Conservation (phyloP, 2,888 invertebrate genomes). For the Limnephilus auricula region DNA sequence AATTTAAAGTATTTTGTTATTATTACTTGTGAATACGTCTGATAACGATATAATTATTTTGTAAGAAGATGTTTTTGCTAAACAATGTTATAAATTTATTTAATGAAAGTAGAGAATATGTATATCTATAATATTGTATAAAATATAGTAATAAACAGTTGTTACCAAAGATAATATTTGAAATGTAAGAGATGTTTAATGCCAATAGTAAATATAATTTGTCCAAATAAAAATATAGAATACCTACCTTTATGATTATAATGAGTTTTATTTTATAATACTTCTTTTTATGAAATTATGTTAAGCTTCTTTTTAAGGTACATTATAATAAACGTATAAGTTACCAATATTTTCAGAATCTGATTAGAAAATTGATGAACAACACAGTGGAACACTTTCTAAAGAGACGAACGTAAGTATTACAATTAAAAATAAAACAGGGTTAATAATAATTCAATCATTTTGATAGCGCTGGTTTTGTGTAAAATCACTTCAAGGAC, state of each 20-base stretch:
- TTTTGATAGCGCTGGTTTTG: no score
- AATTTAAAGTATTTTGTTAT: background rate
- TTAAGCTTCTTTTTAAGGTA: background rate
- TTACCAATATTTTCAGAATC: background rate
- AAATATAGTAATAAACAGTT: constrained; percentile 33
- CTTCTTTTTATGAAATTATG: background rate
- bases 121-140: constrained; percentile 34
- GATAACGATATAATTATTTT: background rate
- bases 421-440: background rate
- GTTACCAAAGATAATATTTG: constrained; percentile 23
- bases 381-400: background rate
- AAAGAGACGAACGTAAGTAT: background rate
- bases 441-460: no score
- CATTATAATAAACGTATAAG: background rate
- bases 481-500: no score
- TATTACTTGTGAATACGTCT: constrained; percentile 5
- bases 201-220: constrained; percentile 40
- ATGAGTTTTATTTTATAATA: background rate
- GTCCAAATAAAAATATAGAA: constrained; percentile 36
- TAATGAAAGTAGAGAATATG: constrained; percentile 18
- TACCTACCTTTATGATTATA: constrained; percentile 39
- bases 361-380: no score
- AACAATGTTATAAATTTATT: constrained; percentile 23
- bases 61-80: constrained; percentile 9
- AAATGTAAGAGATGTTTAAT: constrained; percentile 37